These are phyloP conservation scores for Varanus salvator DNA, from an alignment of 2,113 vertebrate species.

Conservation along the genomic window DNA sequence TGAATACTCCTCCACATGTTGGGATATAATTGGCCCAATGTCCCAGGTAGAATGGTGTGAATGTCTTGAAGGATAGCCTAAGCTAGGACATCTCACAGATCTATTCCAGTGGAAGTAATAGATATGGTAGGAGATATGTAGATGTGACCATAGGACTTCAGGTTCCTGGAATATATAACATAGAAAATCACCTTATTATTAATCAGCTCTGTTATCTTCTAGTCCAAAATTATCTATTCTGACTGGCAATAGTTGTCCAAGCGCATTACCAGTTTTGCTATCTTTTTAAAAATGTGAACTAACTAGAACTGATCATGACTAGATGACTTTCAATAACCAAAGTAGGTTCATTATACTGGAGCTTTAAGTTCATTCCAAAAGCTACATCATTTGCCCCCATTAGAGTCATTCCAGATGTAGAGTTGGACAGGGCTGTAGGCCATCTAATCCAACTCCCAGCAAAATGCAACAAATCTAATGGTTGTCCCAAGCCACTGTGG, in stretches of 20 bases:
- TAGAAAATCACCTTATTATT: not conserved
- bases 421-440: not conserved
- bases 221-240: not conserved
- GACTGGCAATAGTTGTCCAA: not conserved
- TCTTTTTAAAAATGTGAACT: not conserved
- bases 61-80: fast-evolving
- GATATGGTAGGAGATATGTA: not conserved
- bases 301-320: not conserved
- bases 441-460: not conserved
- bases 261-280: not conserved
- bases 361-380: not conserved
- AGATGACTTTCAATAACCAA: not conserved
- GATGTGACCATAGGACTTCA: not conserved
- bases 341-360: not conserved
- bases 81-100: not conserved
- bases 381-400: not conserved
- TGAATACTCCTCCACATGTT: too few species aligned
- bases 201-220: not conserved
- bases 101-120: not conserved
- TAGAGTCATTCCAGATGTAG: not conserved
- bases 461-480: not conserved
- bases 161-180: not conserved
- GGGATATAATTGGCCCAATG: too few species aligned
- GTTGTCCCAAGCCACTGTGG: too few species aligned
- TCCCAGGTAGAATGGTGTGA: not conserved